Base-by-base conservation (phyloP, 2,797 vertebrate genomes). In the Acipenser oxyrinchus region DNA sequence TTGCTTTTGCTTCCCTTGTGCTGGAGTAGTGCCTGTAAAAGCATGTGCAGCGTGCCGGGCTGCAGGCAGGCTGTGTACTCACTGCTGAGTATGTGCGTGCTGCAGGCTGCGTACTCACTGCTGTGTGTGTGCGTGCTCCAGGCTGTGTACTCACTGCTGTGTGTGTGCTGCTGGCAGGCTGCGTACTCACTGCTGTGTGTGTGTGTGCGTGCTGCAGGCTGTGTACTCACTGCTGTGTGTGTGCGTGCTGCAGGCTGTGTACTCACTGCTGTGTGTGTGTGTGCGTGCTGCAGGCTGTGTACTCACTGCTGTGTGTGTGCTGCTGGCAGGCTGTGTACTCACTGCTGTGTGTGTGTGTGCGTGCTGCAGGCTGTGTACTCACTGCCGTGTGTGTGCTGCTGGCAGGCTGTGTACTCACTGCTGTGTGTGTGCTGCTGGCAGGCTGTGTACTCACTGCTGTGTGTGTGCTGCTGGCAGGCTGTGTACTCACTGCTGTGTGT, bases 381-480 rank as follows among this genome's bases (percentile, higher is more conserved):
- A n/a, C n/a, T n/a, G n/a, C n/a, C 3, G 23, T 23, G 23, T 23
- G 23, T 23, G 23, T 23, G 78, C 73, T 6, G 73, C 59, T 4
- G 69, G 66, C 57, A 70, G 71, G 10, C 18, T 66, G 10, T 63
- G 23, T 23, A 23, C 23, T 23, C 23, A 23, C 23, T 23, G 23
- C 23, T 23, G 23, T 23, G 23, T 23, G 23, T 23, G 23, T 23
- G 23, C 1, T 23, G 78, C 73, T 6, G n/a, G 73, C 59, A 6
- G 69, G 66, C 57, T 69, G 71, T 69, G 74, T 75, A 88, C 87
- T 77, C 74, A 90, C 87, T 7, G 71, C 71, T 68, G 75, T 65
- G 65, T 72, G 70, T 74, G 23, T 37, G 23, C 2, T 63, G 78
- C 73, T 6, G n/a, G 73, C 59, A 6, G 69, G 66, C 57, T 69